Evolutionary conservation across 2,888 invertebrate genomes (phyloP).

Genomic region (Dermolepida albohirtum): DNA sequence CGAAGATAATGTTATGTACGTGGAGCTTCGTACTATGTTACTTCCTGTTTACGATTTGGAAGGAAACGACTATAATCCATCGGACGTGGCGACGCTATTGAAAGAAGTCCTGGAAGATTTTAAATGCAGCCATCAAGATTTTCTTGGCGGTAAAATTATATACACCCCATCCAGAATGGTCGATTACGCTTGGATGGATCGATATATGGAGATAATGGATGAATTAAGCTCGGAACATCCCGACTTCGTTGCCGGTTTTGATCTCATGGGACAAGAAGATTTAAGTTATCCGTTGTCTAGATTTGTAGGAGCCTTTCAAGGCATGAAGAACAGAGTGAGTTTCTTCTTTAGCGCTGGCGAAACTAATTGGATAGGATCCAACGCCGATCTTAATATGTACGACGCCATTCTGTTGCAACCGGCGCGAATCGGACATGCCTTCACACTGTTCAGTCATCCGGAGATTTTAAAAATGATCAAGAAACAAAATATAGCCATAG

Average conservation of each 20-base stretch:
- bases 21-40: constrained; percentile 67
- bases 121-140: constrained; percentile 68
- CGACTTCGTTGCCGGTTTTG: constrained; percentile 80
- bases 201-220: constrained; percentile 55
- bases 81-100: constrained; percentile 67
- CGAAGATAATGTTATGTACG: constrained; percentile 73
- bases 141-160: constrained; percentile 72
- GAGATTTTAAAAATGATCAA: constrained; percentile 70
- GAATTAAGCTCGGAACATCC: constrained; percentile 69
- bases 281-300: constrained; percentile 66
- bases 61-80: constrained; percentile 65
- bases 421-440: constrained; percentile 83
- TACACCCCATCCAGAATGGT: constrained; percentile 71
- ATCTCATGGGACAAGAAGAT: constrained; percentile 73
- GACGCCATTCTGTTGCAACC: constrained; percentile 82
- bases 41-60: constrained; percentile 34
- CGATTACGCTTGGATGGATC: constrained; percentile 60
- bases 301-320: background rate
- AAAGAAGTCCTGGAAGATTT: constrained; percentile 68
- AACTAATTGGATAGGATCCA: constrained; percentile 79
- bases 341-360: constrained; percentile 88
- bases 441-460: constrained; percentile 80
- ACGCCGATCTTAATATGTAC: constrained; percentile 78
- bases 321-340: background rate
- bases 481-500: constrained; percentile 74